phyloP scores from a whole-genome alignment of 2,888 invertebrate genomes.

The Clepsis dumicolana region DNA sequence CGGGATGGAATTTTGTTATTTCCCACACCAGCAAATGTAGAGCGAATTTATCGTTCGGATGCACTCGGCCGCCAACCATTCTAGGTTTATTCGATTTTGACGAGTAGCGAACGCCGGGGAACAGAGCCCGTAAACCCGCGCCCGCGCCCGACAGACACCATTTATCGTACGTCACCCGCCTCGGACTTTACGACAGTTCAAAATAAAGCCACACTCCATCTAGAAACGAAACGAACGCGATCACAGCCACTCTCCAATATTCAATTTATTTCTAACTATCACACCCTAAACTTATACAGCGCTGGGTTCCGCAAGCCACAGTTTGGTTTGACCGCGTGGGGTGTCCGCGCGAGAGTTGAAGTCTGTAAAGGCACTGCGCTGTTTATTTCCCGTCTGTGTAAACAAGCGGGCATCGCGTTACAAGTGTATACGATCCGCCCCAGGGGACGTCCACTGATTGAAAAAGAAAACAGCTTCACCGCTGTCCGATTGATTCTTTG shows the following conservation, averaged over 20 bases:
- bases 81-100: constrained; percentile 37
- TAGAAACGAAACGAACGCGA: constrained; percentile 61
- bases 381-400: constrained; percentile 56
- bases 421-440: constrained; percentile 62
- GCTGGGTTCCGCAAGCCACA: constrained; percentile 52
- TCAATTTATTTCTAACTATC: constrained; percentile 81
- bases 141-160: constrained; percentile 45
- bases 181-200: constrained; percentile 62
- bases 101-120: constrained; percentile 26
- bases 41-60: constrained; percentile 22
- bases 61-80: constrained; percentile 25
- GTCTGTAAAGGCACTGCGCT: constrained; percentile 6
- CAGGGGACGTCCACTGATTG: constrained; percentile 78
- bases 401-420: constrained; percentile 52
- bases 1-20: constrained; percentile 13
- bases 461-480: constrained; percentile 82
- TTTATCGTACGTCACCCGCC: constrained; percentile 46
- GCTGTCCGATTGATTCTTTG: constrained; percentile 80
- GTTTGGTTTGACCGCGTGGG: constrained; percentile 42
- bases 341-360: constrained; percentile 38
- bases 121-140: constrained; percentile 5
- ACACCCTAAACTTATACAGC: constrained; percentile 56
- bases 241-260: constrained; percentile 67
- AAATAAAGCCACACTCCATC: constrained; percentile 74
- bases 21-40: constrained; percentile 10